Evolutionary conservation across 2,113 vertebrate species (phyloP), one percentile per base, ranked within the genome.

Genomic region (Cyprinodon tularosa): DNA sequence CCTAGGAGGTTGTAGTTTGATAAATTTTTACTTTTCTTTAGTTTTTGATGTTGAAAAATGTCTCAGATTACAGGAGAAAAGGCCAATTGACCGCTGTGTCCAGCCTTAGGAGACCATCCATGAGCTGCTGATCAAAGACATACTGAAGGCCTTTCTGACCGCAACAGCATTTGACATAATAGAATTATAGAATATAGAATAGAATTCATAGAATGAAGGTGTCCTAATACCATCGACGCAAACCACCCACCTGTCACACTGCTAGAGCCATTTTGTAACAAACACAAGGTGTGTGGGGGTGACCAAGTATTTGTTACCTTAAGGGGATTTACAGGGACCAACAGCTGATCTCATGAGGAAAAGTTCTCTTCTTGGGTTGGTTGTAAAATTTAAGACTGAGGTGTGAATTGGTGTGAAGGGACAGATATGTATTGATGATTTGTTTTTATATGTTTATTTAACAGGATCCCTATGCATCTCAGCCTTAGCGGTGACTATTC

Each of bases 81-180:
- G 1, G 50, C 50, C 50, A 57, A 48, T 65, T 78, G 63, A 70
- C 44, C 68, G 59, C 72, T 60, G 63, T 68, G 40, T 44, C 40
- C n/a, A 29, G 3, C 62, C 76, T 44, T 8, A 1, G 42, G 66
- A 64, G 73, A 44, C 17, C 8, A 20, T 0, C 39, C 75, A 12
- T 47, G 44, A 68, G 59, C 45, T 40, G 48, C 48, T 6, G 48
- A 20, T 20, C 14, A 53, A 53, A 53, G 48, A 15, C 13, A 3
- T 20, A 29, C 29, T 29, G 29, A 29, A 10, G n/a, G 14, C 59
- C 68, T 59, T 4, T 72, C 5, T 47, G 45, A 45, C 39, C 36
- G 13, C 17, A 14, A 62, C 77, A 73, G 40, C 17, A 50, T 75
- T 72, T 83, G 61, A 82, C 80, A 81, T 45, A 69, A 29, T 29